A percentile compares a stretch with the other conserved stretches of the same genome.
These are phyloP conservation scores for Esox lucius DNA, from an alignment of 2,797 vertebrate species.

Conservation along the genomic window DNA sequence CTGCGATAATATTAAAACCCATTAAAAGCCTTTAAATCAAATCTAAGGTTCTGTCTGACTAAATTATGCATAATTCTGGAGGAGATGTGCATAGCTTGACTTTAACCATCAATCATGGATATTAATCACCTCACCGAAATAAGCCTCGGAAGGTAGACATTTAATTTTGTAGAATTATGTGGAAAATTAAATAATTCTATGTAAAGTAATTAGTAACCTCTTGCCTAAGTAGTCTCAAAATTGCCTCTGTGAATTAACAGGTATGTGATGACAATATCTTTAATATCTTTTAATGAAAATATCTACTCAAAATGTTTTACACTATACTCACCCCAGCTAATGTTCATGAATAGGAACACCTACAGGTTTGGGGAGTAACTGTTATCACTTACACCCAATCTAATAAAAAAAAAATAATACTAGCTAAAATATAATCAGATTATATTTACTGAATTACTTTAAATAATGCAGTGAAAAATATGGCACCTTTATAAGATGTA, in stretches of 20 bases:
- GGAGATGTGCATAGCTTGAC: constrained; percentile 64
- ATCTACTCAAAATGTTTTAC: background rate
- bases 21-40: constrained; percentile 72
- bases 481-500: too few species aligned
- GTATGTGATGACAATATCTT: background rate
- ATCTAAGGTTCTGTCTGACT: constrained; percentile 69
- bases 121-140: constrained; percentile 58
- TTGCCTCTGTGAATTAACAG: background rate
- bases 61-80: constrained; percentile 78
- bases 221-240: background rate
- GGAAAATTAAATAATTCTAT: constrained; percentile 5
- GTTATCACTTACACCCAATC: too few species aligned
- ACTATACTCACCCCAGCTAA: too few species aligned
- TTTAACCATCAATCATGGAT: constrained; percentile 65
- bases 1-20: constrained; percentile 55
- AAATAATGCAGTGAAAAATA: too few species aligned
- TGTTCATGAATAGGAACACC: too few species aligned
- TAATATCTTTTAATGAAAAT: background rate
- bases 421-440: too few species aligned
- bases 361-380: too few species aligned
- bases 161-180: constrained; percentile 15
- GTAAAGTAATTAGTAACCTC: background rate
- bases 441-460: too few species aligned
- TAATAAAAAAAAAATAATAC: too few species aligned
- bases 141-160: constrained; percentile 52